A percentile compares a stretch with the other conserved stretches of the same genome.
Evolutionary conservation across 2,888 invertebrate genomes (phyloP).

Genomic region (Tenthredo scrophulariae): DNA sequence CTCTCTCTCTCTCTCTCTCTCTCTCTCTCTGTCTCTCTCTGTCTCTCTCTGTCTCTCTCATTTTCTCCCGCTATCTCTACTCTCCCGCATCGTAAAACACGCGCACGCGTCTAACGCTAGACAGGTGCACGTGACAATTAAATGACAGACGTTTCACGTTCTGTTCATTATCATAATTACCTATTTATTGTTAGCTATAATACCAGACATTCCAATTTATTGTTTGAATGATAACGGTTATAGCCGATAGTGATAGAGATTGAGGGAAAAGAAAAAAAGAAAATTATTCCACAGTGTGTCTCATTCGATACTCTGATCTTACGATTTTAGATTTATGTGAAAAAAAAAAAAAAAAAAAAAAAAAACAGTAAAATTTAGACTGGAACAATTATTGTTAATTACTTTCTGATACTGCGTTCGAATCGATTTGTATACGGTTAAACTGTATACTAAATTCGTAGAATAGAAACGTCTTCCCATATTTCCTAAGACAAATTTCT

Average conservation of each 20-base stretch:
- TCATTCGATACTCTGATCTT: background rate
- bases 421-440: no score
- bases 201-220: background rate
- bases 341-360: no score
- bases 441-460: no score
- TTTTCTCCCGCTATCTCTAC: background rate
- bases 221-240: background rate
- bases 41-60: background rate
- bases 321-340: no score
- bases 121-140: conserved; percentile 38
- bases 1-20: background rate
- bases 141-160: conserved; percentile 1
- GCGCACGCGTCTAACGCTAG: conserved; percentile 14
- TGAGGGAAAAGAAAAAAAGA: background rate
- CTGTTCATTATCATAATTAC: background rate
- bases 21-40: background rate
- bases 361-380: no score
- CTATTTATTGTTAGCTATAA: background rate
- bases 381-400: no score
- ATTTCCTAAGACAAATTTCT: background rate
- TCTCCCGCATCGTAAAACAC: background rate
- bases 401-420: no score
- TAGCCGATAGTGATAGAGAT: background rate
- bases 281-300: background rate
- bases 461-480: no score